These are phyloP conservation scores for Tortricodes alternella DNA, from an alignment of 2,888 invertebrate genomes.

Conservation along the genomic window DNA sequence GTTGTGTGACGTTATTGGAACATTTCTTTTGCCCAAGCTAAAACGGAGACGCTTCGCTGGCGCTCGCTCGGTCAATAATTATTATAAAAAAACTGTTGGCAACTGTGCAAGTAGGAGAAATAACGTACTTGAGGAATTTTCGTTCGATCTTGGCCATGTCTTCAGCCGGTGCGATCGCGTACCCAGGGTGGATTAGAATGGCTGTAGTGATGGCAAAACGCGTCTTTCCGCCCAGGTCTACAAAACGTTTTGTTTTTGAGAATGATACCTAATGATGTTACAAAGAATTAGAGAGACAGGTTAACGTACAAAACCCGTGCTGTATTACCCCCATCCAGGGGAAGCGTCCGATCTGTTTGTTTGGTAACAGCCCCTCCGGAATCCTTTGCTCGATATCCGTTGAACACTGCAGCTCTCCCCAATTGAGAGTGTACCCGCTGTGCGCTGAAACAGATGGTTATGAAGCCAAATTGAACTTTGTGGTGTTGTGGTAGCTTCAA, in stretches of 20 bases:
- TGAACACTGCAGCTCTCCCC: constrained; percentile 10
- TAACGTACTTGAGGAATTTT: constrained; percentile 5
- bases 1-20: too few species aligned
- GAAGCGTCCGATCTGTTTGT: constrained; percentile 50
- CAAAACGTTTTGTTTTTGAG: too few species aligned
- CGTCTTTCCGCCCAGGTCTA: constrained; percentile 47
- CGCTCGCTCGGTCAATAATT: too few species aligned
- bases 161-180: constrained; percentile 56
- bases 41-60: too few species aligned
- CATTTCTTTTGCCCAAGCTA: too few species aligned
- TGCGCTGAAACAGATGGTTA: not conserved
- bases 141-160: constrained; percentile 53
- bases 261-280: too few species aligned
- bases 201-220: constrained; percentile 53
- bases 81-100: too few species aligned
- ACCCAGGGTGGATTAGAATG: constrained; percentile 54
- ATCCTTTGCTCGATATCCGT: not conserved
- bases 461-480: too few species aligned
- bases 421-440: not conserved
- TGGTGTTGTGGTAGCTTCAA: too few species aligned
- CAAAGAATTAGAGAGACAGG: not conserved
- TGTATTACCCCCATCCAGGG: constrained; percentile 66
- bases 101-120: too few species aligned
- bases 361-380: constrained; percentile 43
- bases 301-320: constrained; percentile 54